Base-by-base conservation (phyloP, 1,140 invertebrate genomes). In the Berghia stephanieae region DNA sequence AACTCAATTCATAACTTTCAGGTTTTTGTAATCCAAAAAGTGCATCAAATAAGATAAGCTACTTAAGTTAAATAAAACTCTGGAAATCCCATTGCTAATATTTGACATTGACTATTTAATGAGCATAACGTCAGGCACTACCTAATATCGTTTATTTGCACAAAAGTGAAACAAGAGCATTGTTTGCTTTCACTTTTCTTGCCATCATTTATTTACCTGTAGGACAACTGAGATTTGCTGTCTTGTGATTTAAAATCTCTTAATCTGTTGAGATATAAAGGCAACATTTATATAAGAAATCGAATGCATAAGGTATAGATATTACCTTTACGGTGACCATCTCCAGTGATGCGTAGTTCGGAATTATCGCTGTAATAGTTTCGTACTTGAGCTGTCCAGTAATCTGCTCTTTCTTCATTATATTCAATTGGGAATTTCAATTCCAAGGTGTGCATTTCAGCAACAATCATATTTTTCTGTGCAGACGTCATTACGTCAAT, bases 371-470 rank as follows among this genome's bases (percentile, higher is more conserved):
- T 75, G 66, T 34, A 69, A 43, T 67, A 42, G 75, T 79, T 81
- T 0, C 71, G 31, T 1, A 81, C 44, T 24, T n/a, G 18, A 36
- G 46, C 57, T 6, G 60, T 67, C 8, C 57, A 60, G 46, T 78
- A 74, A 0, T 46, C 44, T 2, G 80, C 68, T 1, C 5, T 36
- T 10, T 38, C 34, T 5, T 49, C 71, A 67, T 80, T 67, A 68
- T 79, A 85, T n/a, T 77, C 52, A 16, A 76, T 77, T 24, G 79
- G 71, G 74, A 85, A 78, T 63, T 79, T 81, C 42, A 85, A 18
- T 34, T 79, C 75, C 4, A 83, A 67, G 0, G 36, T 43, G 21
- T 63, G 71, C 3, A 72, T 75, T 27, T 78, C 69, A 5, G 79
- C 69, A 16, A 69, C 34, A 6, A 43, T 52, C 6, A 83, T 73